A percentile compares a stretch with the other conserved stretches of the same genome.
These are phyloP conservation scores for Caenorhabditis remanei DNA, from an alignment of 1,140 invertebrate genomes.

Conservation along the genomic window DNA sequence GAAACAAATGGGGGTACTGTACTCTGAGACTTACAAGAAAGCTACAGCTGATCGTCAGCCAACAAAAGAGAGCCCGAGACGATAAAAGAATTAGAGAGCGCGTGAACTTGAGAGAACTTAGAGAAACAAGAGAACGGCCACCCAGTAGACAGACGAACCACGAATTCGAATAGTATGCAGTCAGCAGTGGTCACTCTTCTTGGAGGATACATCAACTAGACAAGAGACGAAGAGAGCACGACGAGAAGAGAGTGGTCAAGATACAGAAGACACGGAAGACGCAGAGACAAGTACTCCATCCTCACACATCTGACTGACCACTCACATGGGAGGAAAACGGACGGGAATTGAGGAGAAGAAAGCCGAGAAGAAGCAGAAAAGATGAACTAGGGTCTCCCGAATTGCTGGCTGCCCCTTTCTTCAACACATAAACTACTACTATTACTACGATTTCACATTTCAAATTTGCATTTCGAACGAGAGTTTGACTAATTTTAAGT, in stretches of 20 bases:
- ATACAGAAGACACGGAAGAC: not conserved
- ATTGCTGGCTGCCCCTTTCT: constrained; percentile 12
- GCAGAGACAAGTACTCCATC: constrained; percentile 37
- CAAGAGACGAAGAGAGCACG: not conserved
- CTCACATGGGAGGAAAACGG: constrained; percentile 46
- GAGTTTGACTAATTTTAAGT: not conserved
- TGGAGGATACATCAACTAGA: not conserved
- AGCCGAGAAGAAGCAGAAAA: constrained; percentile 41
- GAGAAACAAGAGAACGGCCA: constrained; percentile 14
- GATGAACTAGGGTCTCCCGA: constrained; percentile 30
- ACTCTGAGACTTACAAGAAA: not conserved
- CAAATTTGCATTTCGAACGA: constrained; percentile 22
- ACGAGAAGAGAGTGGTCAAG: no score
- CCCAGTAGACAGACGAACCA: constrained; percentile 34
- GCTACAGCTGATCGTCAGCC: constrained; percentile 43
- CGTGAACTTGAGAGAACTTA: constrained; percentile 22
- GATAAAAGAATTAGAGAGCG: not conserved
- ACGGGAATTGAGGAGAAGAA: constrained; percentile 33
- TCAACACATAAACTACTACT: constrained; percentile 40
- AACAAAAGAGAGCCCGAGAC: constrained; percentile 29
- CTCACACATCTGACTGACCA: constrained; percentile 53
- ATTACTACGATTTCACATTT: constrained; percentile 37
- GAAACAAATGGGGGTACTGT: constrained; percentile 7
- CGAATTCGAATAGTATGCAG: constrained; percentile 49
- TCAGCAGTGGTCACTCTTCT: constrained; percentile 43